These are phyloP conservation scores for Syndactyla subalaris DNA, from an alignment of 2,797 vertebrate species.

Conservation along the genomic window DNA sequence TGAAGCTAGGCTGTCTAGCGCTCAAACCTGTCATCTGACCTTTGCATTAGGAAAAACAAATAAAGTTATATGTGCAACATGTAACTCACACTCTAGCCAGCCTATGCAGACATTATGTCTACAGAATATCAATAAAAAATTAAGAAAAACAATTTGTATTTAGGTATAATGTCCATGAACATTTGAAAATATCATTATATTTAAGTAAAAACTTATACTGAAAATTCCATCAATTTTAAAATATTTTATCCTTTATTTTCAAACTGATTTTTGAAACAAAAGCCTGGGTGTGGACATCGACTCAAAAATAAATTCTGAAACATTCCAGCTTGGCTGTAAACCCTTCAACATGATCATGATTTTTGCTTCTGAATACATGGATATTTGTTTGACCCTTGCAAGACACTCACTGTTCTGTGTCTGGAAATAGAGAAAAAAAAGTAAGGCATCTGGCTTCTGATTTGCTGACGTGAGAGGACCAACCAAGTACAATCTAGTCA, in stretches of 20 bases:
- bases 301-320: background rate
- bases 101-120: background rate
- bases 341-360: background rate
- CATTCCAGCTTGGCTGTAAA: background rate
- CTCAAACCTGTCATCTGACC: background rate
- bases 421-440: background rate
- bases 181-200: background rate
- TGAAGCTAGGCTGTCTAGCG: background rate
- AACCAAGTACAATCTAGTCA: background rate
- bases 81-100: background rate
- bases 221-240: background rate
- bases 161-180: background rate
- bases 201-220: background rate
- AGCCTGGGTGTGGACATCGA: background rate
- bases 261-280: background rate
- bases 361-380: slow-evolving; percentile 6
- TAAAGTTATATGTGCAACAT: background rate
- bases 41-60: background rate
- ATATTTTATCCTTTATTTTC: background rate
- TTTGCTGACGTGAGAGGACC: background rate
- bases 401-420: background rate
- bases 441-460: background rate
- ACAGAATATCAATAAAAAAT: background rate
- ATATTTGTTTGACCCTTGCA: slow-evolving; percentile 1
- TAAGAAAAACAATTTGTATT: background rate